Conservation (phyloP, 2,113 vertebrate species). For the Hyperoodon ampullatus region DNA sequence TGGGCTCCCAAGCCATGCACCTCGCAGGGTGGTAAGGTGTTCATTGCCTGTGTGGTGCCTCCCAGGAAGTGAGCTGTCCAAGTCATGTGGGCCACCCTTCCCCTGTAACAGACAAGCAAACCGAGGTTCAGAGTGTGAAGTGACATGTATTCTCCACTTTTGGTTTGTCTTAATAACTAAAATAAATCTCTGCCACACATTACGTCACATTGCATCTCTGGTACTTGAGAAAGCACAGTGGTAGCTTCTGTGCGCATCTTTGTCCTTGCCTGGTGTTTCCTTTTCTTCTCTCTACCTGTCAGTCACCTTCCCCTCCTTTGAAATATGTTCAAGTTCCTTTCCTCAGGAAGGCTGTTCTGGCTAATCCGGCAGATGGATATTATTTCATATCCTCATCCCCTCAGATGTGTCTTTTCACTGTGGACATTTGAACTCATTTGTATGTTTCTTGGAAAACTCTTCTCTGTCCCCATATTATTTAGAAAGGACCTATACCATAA, state of each 20-base stretch:
- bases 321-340: conserved; percentile 25
- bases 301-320: not conserved
- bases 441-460: conserved; percentile 8
- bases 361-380: not conserved
- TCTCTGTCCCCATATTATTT: not conserved
- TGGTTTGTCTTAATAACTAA: not conserved
- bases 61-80: not conserved
- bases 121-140: not conserved
- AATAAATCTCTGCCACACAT: not conserved
- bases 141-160: not conserved
- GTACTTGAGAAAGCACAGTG: not conserved
- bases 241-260: not conserved
- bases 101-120: not conserved
- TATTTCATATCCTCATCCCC: conserved; percentile 17
- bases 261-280: not conserved
- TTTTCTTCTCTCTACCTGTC: not conserved
- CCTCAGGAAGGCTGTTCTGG: not conserved
- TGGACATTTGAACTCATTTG: conserved; percentile 9
- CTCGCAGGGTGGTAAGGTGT: too few relatives aligned
- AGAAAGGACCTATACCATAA: not conserved
- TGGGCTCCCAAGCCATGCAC: not conserved
- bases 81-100: not conserved
- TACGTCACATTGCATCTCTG: not conserved
- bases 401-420: not conserved
- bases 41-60: not conserved